These are phyloP conservation scores for Pituophis catenifer DNA, from an alignment of 2,113 vertebrate genomes.

Conservation along the genomic window DNA sequence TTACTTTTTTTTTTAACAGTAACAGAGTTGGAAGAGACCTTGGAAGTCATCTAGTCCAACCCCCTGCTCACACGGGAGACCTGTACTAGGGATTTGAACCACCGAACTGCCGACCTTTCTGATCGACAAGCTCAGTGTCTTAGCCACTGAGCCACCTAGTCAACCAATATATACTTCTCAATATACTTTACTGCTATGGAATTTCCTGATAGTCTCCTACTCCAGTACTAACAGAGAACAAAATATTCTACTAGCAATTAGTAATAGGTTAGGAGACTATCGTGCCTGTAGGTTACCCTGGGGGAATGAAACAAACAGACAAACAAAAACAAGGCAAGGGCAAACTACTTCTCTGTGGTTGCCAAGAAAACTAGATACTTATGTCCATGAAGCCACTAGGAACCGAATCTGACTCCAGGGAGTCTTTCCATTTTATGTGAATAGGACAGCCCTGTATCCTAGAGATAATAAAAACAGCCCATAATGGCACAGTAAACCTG, in stretches of 20 bases:
- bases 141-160: no score
- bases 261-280: background rate
- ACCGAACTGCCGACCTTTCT: no score
- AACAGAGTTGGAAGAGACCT: no score
- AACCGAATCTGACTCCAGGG: background rate
- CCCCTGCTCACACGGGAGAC: no score
- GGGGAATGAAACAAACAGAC: background rate
- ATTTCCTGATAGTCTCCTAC: background rate
- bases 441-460: background rate
- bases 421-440: background rate
- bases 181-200: background rate
- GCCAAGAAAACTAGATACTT: background rate
- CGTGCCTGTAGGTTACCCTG: background rate
- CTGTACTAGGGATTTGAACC: no score
- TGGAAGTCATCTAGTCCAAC: no score
- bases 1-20: background rate
- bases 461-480: background rate
- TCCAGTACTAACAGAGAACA: background rate
- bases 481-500: background rate
- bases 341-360: background rate
- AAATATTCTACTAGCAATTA: background rate
- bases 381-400: background rate
- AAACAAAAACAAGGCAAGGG: background rate
- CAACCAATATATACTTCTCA: background rate
- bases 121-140: no score